These are phyloP conservation scores for Lepidocolaptes lacrymiger DNA, from an alignment of 2,797 vertebrate genomes.

Conservation along the genomic window DNA sequence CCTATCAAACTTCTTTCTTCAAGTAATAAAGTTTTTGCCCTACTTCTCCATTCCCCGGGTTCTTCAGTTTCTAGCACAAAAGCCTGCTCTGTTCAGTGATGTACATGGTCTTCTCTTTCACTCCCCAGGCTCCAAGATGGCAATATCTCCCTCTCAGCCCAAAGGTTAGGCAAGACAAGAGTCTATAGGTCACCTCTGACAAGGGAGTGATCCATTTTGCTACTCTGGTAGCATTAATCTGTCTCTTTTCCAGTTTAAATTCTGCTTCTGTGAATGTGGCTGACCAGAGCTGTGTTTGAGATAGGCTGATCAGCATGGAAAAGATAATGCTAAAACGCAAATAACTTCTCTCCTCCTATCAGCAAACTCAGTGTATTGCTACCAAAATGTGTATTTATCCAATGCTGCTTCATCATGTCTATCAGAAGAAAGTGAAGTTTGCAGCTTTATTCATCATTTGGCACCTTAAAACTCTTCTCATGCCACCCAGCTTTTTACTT, in stretches of 20 bases:
- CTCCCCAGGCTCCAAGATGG: background rate
- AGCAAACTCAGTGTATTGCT: background rate
- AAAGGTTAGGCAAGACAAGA: background rate
- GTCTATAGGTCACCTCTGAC: background rate
- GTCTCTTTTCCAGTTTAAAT: background rate
- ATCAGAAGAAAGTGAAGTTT: background rate
- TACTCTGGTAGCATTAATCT: background rate
- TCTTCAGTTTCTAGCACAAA: background rate
- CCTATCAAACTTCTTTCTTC: background rate
- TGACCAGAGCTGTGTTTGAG: background rate
- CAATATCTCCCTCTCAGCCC: background rate
- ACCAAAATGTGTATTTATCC: background rate
- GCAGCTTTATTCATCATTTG: background rate
- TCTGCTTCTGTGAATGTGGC: background rate
- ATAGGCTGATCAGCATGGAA: background rate
- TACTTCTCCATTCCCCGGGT: background rate
- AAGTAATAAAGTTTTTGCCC: conserved; percentile 42
- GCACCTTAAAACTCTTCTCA: background rate
- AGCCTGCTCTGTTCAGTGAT: background rate
- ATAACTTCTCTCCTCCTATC: background rate
- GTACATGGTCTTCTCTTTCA: background rate
- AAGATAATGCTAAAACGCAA: background rate
- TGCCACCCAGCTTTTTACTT: background rate
- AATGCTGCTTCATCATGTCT: background rate
- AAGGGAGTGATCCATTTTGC: background rate